phyloP scores from a whole-genome alignment of 2,888 invertebrate species.

The Bombylius major region DNA sequence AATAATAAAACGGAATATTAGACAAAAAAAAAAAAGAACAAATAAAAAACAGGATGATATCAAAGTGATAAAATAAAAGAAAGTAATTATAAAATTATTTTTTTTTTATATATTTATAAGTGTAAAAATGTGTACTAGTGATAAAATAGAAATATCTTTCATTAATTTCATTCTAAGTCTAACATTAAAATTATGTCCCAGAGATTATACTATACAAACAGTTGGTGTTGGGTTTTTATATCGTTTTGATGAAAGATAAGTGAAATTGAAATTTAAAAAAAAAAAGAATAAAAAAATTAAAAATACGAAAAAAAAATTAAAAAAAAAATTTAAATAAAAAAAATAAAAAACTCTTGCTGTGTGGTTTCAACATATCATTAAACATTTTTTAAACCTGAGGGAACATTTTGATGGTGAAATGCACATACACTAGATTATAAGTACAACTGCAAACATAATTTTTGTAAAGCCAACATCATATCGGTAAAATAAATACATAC shows the following conservation, averaged over 20 bases:
- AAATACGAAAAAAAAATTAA: not conserved
- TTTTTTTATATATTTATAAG: too few species aligned
- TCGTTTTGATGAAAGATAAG: not conserved
- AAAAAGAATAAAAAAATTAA: not conserved
- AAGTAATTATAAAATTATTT: not conserved
- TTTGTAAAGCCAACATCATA: too few species aligned
- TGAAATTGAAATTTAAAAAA: not conserved
- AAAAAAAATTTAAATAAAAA: too few species aligned
- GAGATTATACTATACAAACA: not conserved
- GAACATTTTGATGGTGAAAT: not conserved
- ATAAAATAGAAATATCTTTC: not conserved
- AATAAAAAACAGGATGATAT: too few species aligned
- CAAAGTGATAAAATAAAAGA: too few species aligned
- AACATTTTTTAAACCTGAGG: not conserved
- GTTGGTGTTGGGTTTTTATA: not conserved
- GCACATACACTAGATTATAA: too few species aligned
- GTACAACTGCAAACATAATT: too few species aligned
- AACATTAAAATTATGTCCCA: conserved; percentile 16
- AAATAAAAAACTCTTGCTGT: not conserved
- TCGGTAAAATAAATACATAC: too few species aligned
- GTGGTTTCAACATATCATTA: not conserved
- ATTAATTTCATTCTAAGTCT: conserved; percentile 16
- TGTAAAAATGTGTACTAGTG: not conserved
- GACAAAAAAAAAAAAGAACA: too few species aligned
- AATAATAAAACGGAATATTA: too few species aligned